Evolutionary conservation across 2,113 vertebrate genomes (phyloP).

Genomic region (Spea bombifrons): DNA sequence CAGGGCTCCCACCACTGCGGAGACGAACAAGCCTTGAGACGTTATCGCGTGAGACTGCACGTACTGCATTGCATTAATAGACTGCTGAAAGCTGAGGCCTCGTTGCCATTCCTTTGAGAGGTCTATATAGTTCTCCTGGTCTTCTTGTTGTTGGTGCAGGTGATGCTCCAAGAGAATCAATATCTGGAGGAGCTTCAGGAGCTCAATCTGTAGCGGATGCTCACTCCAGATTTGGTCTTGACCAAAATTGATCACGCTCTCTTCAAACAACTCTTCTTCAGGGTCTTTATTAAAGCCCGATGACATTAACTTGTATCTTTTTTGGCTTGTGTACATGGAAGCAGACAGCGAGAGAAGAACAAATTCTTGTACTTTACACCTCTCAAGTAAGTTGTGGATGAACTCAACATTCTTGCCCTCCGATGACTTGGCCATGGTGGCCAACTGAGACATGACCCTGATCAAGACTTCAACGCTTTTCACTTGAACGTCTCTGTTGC

Average conservation of each 20-base stretch:
- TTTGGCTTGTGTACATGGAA: slow-evolving; percentile 87
- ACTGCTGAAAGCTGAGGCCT: slow-evolving; percentile 86
- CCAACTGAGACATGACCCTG: slow-evolving; percentile 75
- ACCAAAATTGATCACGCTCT: slow-evolving; percentile 80
- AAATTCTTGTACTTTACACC: slow-evolving; percentile 84
- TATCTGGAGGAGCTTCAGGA: slow-evolving; percentile 88
- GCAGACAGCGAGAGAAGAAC: slow-evolving; percentile 84
- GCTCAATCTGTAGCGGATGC: slow-evolving; percentile 87
- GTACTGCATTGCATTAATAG: slow-evolving; percentile 84
- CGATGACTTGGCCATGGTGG: slow-evolving; percentile 62
- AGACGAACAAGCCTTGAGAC: slow-evolving; percentile 90
- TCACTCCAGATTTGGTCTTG: slow-evolving; percentile 82
- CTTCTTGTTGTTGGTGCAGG: slow-evolving; percentile 65
- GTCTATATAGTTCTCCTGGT: slow-evolving; percentile 65
- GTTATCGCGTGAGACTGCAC: slow-evolving; percentile 86
- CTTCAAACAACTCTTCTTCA: slow-evolving; percentile 76
- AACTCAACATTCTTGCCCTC: slow-evolving; percentile 62
- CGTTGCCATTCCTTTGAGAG: slow-evolving; percentile 89
- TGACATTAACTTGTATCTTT: slow-evolving; percentile 57
- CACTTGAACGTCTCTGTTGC: slow-evolving; percentile 91
- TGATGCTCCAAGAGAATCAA: slow-evolving; percentile 87
- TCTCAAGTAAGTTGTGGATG: slow-evolving; percentile 71
- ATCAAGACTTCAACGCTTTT: slow-evolving; percentile 90
- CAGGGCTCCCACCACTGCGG: slow-evolving; percentile 81
- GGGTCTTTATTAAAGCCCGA: slow-evolving; percentile 9